A percentile compares a stretch with the other conserved stretches of the same genome.
These are phyloP conservation scores for Syngnathus floridae DNA, from an alignment of 2,113 vertebrate genomes.

Conservation along the genomic window DNA sequence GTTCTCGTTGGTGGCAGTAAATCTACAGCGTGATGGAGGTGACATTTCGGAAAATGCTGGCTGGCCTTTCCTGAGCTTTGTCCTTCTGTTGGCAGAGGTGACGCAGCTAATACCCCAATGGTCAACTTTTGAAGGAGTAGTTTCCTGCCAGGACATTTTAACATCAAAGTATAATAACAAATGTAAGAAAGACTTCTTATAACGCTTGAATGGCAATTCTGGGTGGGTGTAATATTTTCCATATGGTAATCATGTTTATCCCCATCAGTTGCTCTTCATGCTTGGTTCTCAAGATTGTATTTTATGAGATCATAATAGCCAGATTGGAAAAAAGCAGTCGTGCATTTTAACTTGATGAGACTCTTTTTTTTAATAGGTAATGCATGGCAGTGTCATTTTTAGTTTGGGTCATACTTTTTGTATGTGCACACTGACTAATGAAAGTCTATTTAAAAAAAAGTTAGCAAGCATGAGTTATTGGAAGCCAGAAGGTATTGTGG, in stretches of 20 bases:
- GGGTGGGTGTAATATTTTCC: neutral
- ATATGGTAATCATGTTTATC: neutral
- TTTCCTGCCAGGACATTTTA: neutral
- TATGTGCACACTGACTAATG: slow-evolving; percentile 6
- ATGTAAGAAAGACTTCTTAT: neutral
- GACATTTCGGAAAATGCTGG: slow-evolving; percentile 40
- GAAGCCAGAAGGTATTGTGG: slow-evolving; percentile 14
- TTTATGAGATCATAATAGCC: slow-evolving; percentile 3
- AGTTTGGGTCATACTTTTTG: neutral
- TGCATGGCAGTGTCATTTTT: neutral
- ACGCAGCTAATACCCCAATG: neutral
- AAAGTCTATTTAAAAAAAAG: slow-evolving; percentile 13
- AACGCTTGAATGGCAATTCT: neutral
- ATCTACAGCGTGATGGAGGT: slow-evolving; percentile 14
- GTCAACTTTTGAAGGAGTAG: neutral
- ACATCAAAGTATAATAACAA: neutral
- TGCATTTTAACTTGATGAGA: neutral
- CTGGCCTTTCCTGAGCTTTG: slow-evolving; percentile 5
- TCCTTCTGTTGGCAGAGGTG: slow-evolving; percentile 1
- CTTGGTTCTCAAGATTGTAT: slow-evolving; percentile 5
- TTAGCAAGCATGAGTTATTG: neutral
- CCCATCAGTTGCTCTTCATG: neutral
- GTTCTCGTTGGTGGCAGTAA: slow-evolving; percentile 1
- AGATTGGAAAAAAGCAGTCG: neutral
- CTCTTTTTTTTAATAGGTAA: neutral